Base-by-base conservation (phyloP, 1,140 invertebrate genomes). In the Leptopilina boulardi region DNA sequence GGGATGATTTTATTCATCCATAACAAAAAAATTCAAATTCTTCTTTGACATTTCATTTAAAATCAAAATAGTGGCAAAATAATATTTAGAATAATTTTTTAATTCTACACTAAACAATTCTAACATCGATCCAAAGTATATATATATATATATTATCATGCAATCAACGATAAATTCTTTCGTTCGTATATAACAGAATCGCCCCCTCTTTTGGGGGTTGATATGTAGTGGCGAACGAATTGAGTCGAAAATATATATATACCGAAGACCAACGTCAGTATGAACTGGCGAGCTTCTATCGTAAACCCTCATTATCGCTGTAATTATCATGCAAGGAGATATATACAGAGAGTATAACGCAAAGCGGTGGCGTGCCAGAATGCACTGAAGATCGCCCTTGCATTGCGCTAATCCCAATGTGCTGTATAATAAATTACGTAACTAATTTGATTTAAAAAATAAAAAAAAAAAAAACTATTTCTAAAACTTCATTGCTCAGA, bases 301-400 rank as follows among this genome's bases (percentile, higher is more conserved):
- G 81, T 84, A 85, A 85, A 86, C 80, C 80, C 85, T 87, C 85
- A 87, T 87, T 87, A 87, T 87, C 86, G 82, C 83, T 82, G 83
- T 85, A 87, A 87, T 87, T 87, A 87, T 87, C 85, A 85, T 86
- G 87, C 86, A 85, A 79, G 80, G 56, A 77, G 75, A 78, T 81
- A 81, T 73, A n/a, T n/a, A n/a, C n/a, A n/a, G n/a, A n/a, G n/a
- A 80, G 82, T 71, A 80, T 80, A 81, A 80, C 79, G 77, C 77
- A 56, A 74, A 83, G 76, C 76, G 77, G 76, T 84, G 77, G 83
- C 83, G 83, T 84, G 83, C 75, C 79, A 80, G 76, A 82, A 81
- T 82, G 83, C 83, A 84, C 76, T 84, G 81, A 82, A 79, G 74
- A 80, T 81, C 78, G 77, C 80, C 79, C 54, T 80, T 79, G 79